Conservation (phyloP, 2,888 invertebrate species). For the Ferrisia virgata region DNA sequence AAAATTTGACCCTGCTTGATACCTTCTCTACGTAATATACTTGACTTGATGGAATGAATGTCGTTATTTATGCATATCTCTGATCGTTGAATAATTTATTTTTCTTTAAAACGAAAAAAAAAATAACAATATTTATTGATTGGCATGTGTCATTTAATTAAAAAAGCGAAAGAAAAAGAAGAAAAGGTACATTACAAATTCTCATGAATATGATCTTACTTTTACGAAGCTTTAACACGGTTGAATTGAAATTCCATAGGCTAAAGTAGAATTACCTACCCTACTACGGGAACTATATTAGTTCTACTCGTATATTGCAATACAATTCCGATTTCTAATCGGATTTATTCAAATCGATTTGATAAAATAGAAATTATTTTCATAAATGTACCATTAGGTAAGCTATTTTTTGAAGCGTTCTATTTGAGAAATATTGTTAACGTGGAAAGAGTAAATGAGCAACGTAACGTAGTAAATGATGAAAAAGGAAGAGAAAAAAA, state of each 20-base stretch:
- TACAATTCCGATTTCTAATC: not conserved
- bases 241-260: not conserved
- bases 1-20: too few species aligned
- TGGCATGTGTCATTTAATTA: too few species aligned
- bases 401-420: not conserved
- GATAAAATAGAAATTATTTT: not conserved
- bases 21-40: too few species aligned
- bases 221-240: not conserved
- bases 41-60: too few species aligned
- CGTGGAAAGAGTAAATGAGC: not conserved
- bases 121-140: too few species aligned
- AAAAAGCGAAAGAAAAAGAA: too few species aligned
- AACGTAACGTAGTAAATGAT: not conserved
- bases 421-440: not conserved
- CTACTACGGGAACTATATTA: not conserved
- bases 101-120: too few species aligned
- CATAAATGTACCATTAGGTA: not conserved
- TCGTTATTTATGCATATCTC: too few species aligned
- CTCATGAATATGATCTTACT: too few species aligned
- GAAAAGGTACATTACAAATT: too few species aligned
- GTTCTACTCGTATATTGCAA: not conserved
- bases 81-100: too few species aligned
- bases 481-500: not conserved
- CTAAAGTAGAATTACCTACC: too few species aligned
- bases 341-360: slow-evolving; percentile 14